Conservation (phyloP, 2,797 vertebrate genomes). For the Rhinogobio ventralis region DNA sequence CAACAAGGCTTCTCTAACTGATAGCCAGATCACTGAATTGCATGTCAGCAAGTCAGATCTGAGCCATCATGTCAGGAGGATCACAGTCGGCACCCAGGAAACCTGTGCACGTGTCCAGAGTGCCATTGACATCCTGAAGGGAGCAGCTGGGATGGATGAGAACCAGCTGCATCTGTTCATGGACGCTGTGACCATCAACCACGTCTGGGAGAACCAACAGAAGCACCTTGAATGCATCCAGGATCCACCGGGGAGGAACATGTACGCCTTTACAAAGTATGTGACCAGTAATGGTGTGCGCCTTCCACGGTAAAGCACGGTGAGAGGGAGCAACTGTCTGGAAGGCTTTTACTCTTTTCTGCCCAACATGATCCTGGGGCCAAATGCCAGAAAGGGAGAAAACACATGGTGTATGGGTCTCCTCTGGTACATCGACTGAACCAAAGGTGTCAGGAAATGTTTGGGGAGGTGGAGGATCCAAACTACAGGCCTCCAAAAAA, state of each 20-base stretch:
- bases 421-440: background rate
- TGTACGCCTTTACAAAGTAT: constrained; percentile 22
- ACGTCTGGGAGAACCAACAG: constrained; percentile 47
- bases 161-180: constrained; percentile 45
- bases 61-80: background rate
- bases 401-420: background rate
- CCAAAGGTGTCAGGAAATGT: constrained; percentile 16
- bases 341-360: constrained; percentile 16
- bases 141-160: constrained; percentile 48
- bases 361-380: constrained; percentile 4
- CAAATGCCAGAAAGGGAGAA: background rate
- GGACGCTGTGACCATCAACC: constrained; percentile 18
- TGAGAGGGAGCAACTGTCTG: constrained; percentile 29
- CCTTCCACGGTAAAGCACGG: background rate
- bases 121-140: constrained; percentile 39
- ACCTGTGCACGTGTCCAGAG: constrained; percentile 5
- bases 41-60: background rate
- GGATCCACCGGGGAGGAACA: constrained; percentile 45
- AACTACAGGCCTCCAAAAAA: constrained; percentile 1
- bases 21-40: background rate
- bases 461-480: constrained; percentile 2
- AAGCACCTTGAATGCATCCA: constrained; percentile 49
- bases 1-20: constrained; percentile 9
- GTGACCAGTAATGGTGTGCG: background rate
- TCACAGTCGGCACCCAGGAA: constrained; percentile 32